Evolutionary conservation across 2,797 vertebrate species (phyloP).

Genomic region (Platalea minor): DNA sequence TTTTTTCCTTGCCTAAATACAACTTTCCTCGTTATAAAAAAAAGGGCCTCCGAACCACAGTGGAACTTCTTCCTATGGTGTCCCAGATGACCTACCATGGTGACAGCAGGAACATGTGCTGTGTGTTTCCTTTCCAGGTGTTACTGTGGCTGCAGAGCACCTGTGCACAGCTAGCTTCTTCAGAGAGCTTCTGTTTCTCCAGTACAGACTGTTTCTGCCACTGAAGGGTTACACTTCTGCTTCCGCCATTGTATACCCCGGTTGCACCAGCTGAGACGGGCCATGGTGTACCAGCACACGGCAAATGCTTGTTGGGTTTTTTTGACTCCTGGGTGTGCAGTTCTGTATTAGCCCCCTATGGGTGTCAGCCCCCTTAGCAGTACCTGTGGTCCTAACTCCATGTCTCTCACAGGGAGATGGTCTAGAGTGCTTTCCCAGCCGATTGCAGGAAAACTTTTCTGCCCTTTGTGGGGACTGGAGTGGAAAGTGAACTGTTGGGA

Average conservation of each 20-base stretch:
- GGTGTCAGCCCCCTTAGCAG: background rate
- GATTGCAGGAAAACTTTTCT: background rate
- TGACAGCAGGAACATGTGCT: accelerated
- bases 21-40: background rate
- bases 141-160: background rate
- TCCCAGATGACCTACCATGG: accelerated
- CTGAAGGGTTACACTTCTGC: background rate
- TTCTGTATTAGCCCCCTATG: background rate
- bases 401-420: accelerated
- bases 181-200: background rate
- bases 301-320: accelerated
- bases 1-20: background rate
- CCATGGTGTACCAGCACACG: background rate
- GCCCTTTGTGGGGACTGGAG: background rate
- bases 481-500: background rate
- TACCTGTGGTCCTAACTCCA: accelerated
- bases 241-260: background rate
- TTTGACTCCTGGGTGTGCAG: background rate
- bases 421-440: background rate
- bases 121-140: background rate
- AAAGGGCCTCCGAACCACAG: background rate
- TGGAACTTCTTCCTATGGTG: background rate
- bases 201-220: background rate
- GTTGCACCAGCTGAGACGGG: background rate
- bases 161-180: background rate